Evolutionary conservation across 2,888 invertebrate species (phyloP).

Genomic region (Lepeophtheirus nordmannii): DNA sequence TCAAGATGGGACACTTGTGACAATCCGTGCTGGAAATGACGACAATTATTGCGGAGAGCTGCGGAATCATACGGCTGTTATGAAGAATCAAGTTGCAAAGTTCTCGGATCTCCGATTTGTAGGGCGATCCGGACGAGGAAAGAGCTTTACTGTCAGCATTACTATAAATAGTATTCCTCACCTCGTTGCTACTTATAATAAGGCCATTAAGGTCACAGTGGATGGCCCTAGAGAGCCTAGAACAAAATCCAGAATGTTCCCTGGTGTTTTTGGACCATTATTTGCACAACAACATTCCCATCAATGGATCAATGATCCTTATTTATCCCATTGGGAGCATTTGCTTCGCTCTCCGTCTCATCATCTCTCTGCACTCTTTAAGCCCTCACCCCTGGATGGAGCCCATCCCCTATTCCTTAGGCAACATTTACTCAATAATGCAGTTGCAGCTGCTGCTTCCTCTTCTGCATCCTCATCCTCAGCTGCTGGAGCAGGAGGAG

Average conservation of each 20-base stretch:
- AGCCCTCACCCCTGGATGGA: slow-evolving; percentile 1
- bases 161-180: slow-evolving; percentile 80
- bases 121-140: slow-evolving; percentile 55
- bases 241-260: slow-evolving; percentile 59
- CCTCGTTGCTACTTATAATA: slow-evolving; percentile 80
- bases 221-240: slow-evolving; percentile 94
- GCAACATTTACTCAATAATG: slow-evolving; percentile 9
- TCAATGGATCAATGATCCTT: slow-evolving; percentile 11
- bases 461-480: neutral
- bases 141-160: slow-evolving; percentile 90
- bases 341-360: neutral
- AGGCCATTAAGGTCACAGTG: slow-evolving; percentile 97
- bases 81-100: slow-evolving; percentile 92
- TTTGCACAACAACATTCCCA: neutral
- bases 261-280: slow-evolving; percentile 23
- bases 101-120: slow-evolving; percentile 89
- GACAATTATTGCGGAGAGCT: slow-evolving; percentile 89
- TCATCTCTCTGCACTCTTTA: slow-evolving; percentile 11
- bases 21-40: slow-evolving; percentile 87
- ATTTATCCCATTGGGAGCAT: slow-evolving; percentile 15
- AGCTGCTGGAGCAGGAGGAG: neutral
- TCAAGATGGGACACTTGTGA: slow-evolving; percentile 82
- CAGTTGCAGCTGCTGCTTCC: neutral
- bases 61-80: slow-evolving; percentile 73
- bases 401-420: neutral